Percentiles rank a stretch among this genome's conserved stretches.
phyloP scores from a whole-genome alignment of 2,888 invertebrate genomes.

The Tachina lurida region DNA sequence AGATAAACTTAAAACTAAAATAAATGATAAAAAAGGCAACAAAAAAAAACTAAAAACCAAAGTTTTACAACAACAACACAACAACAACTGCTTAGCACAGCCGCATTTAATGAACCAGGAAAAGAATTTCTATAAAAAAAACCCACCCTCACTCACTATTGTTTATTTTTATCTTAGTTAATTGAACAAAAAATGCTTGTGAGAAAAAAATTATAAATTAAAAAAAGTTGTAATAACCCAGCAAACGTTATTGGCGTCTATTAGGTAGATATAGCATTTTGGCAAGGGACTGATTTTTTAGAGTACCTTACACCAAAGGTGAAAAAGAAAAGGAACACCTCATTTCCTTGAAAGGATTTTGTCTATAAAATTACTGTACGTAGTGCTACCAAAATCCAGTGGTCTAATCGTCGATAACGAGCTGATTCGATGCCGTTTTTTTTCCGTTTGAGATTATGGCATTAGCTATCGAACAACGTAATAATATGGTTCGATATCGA shows the following conservation, averaged over 20 bases:
- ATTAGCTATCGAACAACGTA: no score
- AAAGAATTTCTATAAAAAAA: slow-evolving; percentile 44
- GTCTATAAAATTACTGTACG: no score
- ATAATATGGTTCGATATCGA: no score
- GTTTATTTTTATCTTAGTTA: slow-evolving; percentile 64
- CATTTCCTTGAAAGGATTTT: no score
- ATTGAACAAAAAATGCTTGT: slow-evolving; percentile 60
- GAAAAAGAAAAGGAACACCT: no score
- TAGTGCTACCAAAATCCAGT: no score
- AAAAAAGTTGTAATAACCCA: background rate
- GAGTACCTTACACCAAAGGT: no score
- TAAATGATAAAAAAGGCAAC: slow-evolving; percentile 15
- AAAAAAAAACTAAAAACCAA: slow-evolving; percentile 11
- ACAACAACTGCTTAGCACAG: slow-evolving; percentile 28
- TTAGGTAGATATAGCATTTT: no score
- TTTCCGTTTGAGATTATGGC: no score
- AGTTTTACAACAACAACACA: slow-evolving; percentile 6
- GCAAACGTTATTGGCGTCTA: background rate
- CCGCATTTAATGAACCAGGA: slow-evolving; percentile 56
- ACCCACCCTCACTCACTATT: slow-evolving; percentile 45
- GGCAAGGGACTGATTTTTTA: no score
- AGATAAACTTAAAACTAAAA: slow-evolving; percentile 24
- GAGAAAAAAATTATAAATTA: slow-evolving; percentile 23
- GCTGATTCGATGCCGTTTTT: no score
- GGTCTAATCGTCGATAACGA: no score